A percentile compares a stretch with the other conserved stretches of the same genome.
phyloP scores from a whole-genome alignment of 2,888 invertebrate species.

The Zootermopsis nevadensis region DNA sequence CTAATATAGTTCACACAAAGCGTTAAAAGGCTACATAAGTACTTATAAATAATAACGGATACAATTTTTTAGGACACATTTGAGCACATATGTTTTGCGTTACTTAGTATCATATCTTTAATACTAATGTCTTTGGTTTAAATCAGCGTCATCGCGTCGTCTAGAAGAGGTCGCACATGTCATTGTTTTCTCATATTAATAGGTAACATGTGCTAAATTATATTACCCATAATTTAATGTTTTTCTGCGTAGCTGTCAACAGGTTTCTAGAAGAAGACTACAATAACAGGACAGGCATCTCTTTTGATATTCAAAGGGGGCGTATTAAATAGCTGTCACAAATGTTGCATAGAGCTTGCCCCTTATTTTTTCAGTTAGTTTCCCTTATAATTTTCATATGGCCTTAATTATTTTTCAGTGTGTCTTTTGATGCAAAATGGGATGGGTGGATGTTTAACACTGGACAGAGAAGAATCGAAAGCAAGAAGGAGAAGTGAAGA shows the following conservation, averaged over 20 bases:
- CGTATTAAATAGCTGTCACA: background rate
- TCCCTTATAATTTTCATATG: background rate
- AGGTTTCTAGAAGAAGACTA: background rate
- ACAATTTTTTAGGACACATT: no score
- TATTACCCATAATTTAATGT: background rate
- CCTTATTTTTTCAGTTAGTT: slow-evolving; percentile 24
- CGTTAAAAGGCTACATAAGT: no score
- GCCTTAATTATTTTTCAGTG: slow-evolving; percentile 18
- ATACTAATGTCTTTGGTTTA: background rate
- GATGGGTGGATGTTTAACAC: slow-evolving; percentile 73
- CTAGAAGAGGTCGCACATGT: slow-evolving; percentile 31
- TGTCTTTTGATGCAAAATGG: slow-evolving; percentile 54
- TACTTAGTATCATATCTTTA: background rate
- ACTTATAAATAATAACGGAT: no score
- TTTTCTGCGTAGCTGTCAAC: background rate
- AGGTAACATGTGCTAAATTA: slow-evolving; percentile 38
- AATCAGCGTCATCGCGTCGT: slow-evolving; percentile 35
- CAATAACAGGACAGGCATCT: background rate
- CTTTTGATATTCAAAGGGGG: slow-evolving; percentile 21
- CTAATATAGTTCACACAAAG: no score
- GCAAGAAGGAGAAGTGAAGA: slow-evolving; percentile 71
- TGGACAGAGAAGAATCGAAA: slow-evolving; percentile 71
- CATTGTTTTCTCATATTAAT: slow-evolving; percentile 34
- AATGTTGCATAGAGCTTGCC: background rate
- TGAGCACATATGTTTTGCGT: no score